These are phyloP conservation scores for Argya squamiceps DNA, from an alignment of 2,797 vertebrate species.

Conservation along the genomic window DNA sequence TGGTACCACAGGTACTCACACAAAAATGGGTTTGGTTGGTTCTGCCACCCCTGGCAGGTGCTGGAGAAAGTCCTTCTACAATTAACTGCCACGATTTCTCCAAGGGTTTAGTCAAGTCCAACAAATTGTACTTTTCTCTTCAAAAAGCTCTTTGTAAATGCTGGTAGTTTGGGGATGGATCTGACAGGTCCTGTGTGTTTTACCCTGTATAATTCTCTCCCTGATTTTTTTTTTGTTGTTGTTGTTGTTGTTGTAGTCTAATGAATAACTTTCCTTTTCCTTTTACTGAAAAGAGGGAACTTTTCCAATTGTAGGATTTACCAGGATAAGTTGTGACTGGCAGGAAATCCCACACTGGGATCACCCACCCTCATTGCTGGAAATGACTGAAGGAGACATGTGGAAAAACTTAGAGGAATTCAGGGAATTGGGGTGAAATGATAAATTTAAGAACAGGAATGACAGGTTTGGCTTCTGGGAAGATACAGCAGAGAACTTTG, in stretches of 20 bases:
- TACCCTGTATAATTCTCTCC: neutral
- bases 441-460: neutral
- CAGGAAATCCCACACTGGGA: neutral
- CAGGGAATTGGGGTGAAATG: neutral
- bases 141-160: neutral
- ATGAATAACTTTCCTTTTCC: neutral
- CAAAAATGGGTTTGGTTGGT: neutral
- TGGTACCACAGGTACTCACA: rapidly evolving
- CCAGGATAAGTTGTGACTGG: neutral
- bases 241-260: neutral
- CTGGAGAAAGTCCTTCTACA: neutral
- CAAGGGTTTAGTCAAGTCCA: neutral
- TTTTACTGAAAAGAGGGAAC: neutral
- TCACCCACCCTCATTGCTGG: neutral
- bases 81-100: neutral
- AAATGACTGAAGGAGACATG: neutral
- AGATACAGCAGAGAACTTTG: neutral
- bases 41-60: neutral
- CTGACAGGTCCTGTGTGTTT: neutral
- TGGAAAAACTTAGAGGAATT: neutral
- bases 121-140: neutral
- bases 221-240: neutral
- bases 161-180: neutral
- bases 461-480: neutral
- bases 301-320: neutral